Conservation (phyloP, 2,797 vertebrate species). For the Acrocephalus scirpaceus region DNA sequence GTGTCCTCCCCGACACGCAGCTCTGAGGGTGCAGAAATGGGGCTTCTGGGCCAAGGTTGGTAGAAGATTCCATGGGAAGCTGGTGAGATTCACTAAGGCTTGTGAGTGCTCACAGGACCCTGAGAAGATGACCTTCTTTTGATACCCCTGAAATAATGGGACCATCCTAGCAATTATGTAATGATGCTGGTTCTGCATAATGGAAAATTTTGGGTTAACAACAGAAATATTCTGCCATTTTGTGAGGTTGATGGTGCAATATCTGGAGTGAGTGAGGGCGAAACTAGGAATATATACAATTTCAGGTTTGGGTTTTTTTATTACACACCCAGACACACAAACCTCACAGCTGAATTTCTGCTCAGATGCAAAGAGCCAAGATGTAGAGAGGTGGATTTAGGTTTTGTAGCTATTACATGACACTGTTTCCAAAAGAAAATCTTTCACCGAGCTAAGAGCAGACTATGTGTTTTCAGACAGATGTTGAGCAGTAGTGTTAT, state of each 20-base stretch:
- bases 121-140: not conserved
- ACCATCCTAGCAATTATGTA: not conserved
- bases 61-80: not conserved
- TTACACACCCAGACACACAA: not conserved
- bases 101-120: not conserved
- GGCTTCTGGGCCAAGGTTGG: not conserved
- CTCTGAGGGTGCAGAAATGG: not conserved
- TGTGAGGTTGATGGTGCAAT: not conserved
- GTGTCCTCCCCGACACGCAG: fast-evolving
- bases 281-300: not conserved
- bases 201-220: not conserved
- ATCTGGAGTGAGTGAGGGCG: not conserved
- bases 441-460: not conserved
- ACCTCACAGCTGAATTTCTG: not conserved
- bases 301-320: not conserved
- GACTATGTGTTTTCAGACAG: not conserved
- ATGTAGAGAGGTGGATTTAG: not conserved
- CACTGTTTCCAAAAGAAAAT: not conserved
- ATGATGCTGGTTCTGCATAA: not conserved
- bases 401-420: not conserved
- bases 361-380: not conserved
- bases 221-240: not conserved
- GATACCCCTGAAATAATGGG: not conserved
- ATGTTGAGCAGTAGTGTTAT: not conserved
- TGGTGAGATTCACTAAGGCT: not conserved